phyloP scores from a whole-genome alignment of 2,888 invertebrate species.

The Acholoe squamosa region DNA sequence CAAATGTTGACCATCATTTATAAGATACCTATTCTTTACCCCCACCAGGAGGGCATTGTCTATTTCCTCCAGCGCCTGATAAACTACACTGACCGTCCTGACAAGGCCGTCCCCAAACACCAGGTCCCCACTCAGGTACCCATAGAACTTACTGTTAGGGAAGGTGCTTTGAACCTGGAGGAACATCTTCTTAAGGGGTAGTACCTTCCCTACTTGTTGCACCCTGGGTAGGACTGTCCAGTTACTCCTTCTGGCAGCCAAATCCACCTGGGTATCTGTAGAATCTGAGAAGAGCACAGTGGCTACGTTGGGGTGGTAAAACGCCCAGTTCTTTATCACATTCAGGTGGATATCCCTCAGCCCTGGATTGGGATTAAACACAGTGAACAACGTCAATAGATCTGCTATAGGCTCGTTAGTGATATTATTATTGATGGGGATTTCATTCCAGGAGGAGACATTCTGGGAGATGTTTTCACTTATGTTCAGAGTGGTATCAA shows the following conservation, averaged over 20 bases:
- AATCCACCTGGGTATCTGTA: not conserved
- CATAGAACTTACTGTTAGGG: slow-evolving; percentile 38
- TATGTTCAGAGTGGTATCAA: not conserved
- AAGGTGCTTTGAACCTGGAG: slow-evolving; percentile 30
- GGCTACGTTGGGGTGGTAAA: slow-evolving; percentile 18
- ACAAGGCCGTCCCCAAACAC: slow-evolving; percentile 18
- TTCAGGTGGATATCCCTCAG: not conserved
- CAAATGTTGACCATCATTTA: not conserved
- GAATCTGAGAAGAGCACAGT: slow-evolving; percentile 17
- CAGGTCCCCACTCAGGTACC: slow-evolving; percentile 12
- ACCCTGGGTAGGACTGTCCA: slow-evolving; percentile 37
- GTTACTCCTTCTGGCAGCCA: not conserved
- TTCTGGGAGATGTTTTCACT: not conserved
- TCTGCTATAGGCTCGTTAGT: not conserved
- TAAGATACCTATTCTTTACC: slow-evolving; percentile 1
- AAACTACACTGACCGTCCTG: not conserved
- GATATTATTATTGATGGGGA: not conserved
- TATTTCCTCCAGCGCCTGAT: not conserved
- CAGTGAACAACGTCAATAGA: slow-evolving; percentile 46
- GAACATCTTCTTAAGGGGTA: slow-evolving; percentile 43
- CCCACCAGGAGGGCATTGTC: slow-evolving; percentile 13
- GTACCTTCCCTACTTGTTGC: not conserved
- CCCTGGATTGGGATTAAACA: slow-evolving; percentile 3
- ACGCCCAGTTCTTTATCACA: slow-evolving; percentile 50
- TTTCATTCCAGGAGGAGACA: not conserved